A percentile compares a stretch with the other conserved stretches of the same genome.
Evolutionary conservation across 1,140 invertebrate genomes (phyloP).

Genomic region (Drosophila mayri): DNA sequence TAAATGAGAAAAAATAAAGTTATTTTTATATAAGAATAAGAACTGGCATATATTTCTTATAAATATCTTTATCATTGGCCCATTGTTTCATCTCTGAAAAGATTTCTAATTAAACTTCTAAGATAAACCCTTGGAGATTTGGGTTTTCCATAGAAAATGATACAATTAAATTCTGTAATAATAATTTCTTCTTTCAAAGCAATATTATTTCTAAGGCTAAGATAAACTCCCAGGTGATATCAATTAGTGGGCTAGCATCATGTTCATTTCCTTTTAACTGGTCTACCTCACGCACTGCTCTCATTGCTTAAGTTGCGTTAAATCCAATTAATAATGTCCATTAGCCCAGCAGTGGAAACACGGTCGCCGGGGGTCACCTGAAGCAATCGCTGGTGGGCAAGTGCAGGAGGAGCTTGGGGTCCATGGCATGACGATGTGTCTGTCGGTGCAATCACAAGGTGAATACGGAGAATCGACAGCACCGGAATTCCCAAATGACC

Average conservation of each 20-base stretch:
- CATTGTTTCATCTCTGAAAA: too few relatives aligned
- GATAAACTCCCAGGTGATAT: not conserved
- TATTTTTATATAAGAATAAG: too few relatives aligned
- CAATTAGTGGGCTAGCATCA: not conserved
- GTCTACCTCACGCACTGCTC: constrained; percentile 36
- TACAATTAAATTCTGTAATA: not conserved
- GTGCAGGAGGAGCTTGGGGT: constrained; percentile 43
- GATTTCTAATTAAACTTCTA: too few relatives aligned
- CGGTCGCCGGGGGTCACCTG: constrained; percentile 13
- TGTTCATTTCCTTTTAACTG: constrained; percentile 3
- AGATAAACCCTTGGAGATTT: not conserved
- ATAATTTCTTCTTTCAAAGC: not conserved
- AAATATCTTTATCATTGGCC: not conserved
- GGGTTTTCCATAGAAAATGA: too few relatives aligned
- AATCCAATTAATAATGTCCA: constrained; percentile 71
- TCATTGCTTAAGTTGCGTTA: constrained; percentile 69
- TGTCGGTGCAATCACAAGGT: constrained; percentile 45
- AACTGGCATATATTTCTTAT: not conserved
- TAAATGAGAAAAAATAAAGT: too few relatives aligned
- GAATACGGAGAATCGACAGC: constrained; percentile 17
- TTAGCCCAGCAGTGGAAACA: not conserved
- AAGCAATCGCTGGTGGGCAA: constrained; percentile 28
- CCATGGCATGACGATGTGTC: constrained; percentile 15
- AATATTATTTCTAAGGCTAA: not conserved
- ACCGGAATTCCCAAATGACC: constrained; percentile 60